These are phyloP conservation scores for Enteromius afrohamiltoni DNA, from an alignment of 2,797 vertebrate species.

Conservation along the genomic window DNA sequence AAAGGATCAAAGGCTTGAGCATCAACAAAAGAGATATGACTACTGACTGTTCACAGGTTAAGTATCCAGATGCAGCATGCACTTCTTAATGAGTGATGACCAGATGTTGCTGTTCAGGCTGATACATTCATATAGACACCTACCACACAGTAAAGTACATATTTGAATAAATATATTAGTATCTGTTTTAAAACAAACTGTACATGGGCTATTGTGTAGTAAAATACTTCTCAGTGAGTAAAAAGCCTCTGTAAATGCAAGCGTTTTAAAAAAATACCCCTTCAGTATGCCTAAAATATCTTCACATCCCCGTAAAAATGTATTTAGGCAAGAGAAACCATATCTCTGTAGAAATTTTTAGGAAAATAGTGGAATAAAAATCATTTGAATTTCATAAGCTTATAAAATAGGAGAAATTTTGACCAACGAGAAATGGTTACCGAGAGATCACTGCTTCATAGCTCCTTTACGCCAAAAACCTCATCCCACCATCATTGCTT, in stretches of 20 bases:
- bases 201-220: conserved; percentile 83
- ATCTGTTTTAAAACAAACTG: conserved; percentile 88
- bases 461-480: background rate
- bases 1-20: background rate
- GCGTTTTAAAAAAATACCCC: conserved; percentile 56
- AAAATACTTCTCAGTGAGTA: conserved; percentile 74
- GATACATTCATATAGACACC: conserved; percentile 64
- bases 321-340: conserved; percentile 74
- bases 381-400: conserved; percentile 48
- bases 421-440: conserved; percentile 9
- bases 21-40: background rate
- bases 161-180: conserved; percentile 85
- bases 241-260: conserved; percentile 62
- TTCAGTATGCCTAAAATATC: conserved; percentile 74
- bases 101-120: conserved; percentile 50
- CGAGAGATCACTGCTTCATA: background rate
- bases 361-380: conserved; percentile 60
- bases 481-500: conserved; percentile 16
- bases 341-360: conserved; percentile 69
- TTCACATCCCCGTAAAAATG: conserved; percentile 67
- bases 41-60: background rate
- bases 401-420: conserved; percentile 52
- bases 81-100: conserved; percentile 46
- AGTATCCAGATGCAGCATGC: background rate
- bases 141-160: conserved; percentile 47